Conservation (phyloP, 1,140 invertebrate genomes). For the Drosophila persimilis region DNA sequence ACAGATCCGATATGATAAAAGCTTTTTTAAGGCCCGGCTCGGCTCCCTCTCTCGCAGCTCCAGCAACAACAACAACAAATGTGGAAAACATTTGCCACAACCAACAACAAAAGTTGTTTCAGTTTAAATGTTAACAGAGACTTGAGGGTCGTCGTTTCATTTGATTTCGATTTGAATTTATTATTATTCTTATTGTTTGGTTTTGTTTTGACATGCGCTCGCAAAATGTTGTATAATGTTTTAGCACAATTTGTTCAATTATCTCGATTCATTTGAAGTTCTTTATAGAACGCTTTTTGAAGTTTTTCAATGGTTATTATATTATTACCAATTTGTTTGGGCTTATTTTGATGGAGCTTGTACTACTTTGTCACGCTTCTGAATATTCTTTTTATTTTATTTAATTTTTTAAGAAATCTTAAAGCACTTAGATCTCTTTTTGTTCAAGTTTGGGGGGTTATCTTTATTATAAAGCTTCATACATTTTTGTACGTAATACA, state of each 20-base stretch:
- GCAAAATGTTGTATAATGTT: conserved; percentile 11
- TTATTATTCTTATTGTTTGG: neutral
- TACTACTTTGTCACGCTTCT: conserved; percentile 6
- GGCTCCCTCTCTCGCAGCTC: neutral
- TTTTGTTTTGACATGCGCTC: conserved; percentile 13
- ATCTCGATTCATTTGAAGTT: no score
- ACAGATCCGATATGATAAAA: conserved; percentile 33
- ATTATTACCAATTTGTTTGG: neutral
- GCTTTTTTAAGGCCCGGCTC: conserved; percentile 50
- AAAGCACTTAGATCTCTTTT: no score
- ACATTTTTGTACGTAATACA: no score
- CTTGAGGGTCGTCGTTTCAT: conserved; percentile 48
- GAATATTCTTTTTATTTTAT: neutral
- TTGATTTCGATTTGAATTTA: conserved; percentile 16
- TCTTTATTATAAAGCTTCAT: no score
- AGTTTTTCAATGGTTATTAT: no score
- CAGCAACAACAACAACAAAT: neutral
- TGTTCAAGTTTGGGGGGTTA: neutral
- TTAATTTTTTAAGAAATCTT: neutral
- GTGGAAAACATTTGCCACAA: conserved; percentile 37
- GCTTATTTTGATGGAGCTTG: neutral
- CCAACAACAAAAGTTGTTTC: conserved; percentile 48
- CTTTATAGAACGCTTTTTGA: no score
- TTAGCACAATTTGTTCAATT: neutral
- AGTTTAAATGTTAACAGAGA: conserved; percentile 34